These are phyloP conservation scores for Nephrotoma guestfalica DNA, from an alignment of 2,888 invertebrate genomes.

Conservation along the genomic window DNA sequence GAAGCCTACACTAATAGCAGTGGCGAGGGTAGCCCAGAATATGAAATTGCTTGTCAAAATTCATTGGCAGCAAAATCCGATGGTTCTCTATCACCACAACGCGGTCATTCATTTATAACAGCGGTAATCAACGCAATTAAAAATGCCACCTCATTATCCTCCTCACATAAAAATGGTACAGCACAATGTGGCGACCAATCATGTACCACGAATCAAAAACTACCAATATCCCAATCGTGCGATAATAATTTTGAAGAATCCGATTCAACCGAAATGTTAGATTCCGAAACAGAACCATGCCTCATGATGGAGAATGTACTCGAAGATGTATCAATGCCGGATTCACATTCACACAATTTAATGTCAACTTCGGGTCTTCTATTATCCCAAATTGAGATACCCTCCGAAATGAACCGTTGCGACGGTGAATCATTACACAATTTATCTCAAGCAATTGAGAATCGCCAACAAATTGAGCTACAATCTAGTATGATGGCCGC, in stretches of 20 bases:
- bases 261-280: constrained; percentile 62
- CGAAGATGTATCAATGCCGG: constrained; percentile 48
- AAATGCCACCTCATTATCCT: constrained; percentile 34
- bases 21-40: constrained; percentile 49
- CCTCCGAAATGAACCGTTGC: constrained; percentile 24
- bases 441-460: constrained; percentile 60
- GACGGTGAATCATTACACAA: constrained; percentile 58
- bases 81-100: constrained; percentile 41
- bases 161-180: neutral
- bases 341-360: constrained; percentile 51
- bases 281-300: constrained; percentile 71
- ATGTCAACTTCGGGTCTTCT: constrained; percentile 43
- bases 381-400: constrained; percentile 33
- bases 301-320: constrained; percentile 65
- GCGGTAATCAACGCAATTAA: constrained; percentile 57
- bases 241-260: constrained; percentile 27
- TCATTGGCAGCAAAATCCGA: constrained; percentile 20
- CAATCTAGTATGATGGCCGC: constrained; percentile 26
- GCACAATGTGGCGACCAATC: neutral
- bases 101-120: constrained; percentile 51
- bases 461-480: constrained; percentile 50
- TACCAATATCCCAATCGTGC: constrained; percentile 6
- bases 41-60: constrained; percentile 23
- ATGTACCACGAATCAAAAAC: constrained; percentile 13
- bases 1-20: constrained; percentile 61